Evolutionary conservation across 64 coral and sea anemone genomes (phyloP).

Genomic region (Pocillopora verrucosa): DNA sequence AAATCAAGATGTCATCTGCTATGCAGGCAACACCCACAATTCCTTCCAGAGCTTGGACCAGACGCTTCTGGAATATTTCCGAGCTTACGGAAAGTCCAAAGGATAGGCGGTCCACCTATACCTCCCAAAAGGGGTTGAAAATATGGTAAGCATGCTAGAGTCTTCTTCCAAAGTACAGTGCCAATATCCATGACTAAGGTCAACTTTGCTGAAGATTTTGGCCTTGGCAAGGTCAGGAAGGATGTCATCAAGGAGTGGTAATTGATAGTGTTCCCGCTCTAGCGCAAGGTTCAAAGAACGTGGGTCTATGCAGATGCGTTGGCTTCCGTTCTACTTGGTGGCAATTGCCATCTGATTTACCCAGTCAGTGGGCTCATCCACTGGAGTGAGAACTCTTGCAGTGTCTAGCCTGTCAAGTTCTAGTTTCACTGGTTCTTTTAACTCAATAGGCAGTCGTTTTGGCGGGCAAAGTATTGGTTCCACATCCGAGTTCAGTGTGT

Average conservation of each 20-base stretch:
- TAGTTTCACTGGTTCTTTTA: background rate
- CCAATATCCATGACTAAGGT: conserved; percentile 31
- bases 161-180: conserved; percentile 47
- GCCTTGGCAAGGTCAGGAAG: no score
- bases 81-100: conserved; percentile 33
- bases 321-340: no score
- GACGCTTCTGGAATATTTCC: conserved; percentile 54
- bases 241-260: no score
- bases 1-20: no score
- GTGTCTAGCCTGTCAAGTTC: background rate
- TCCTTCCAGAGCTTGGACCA: conserved; percentile 4
- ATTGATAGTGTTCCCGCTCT: no score
- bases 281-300: no score
- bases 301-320: no score
- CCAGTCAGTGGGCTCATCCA: background rate
- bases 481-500: conserved; percentile 28
- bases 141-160: conserved; percentile 36
- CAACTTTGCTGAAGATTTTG: conserved; percentile 38
- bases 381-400: background rate
- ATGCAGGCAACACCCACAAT: no score
- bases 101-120: conserved; percentile 42
- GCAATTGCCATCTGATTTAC: no score
- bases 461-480: conserved; percentile 5
- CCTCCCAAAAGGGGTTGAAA: conserved; percentile 18
- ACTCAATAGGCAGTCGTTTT: conserved; percentile 38